Evolutionary conservation across 2,113 vertebrate species (phyloP).

Genomic region (Atractosteus spatula): DNA sequence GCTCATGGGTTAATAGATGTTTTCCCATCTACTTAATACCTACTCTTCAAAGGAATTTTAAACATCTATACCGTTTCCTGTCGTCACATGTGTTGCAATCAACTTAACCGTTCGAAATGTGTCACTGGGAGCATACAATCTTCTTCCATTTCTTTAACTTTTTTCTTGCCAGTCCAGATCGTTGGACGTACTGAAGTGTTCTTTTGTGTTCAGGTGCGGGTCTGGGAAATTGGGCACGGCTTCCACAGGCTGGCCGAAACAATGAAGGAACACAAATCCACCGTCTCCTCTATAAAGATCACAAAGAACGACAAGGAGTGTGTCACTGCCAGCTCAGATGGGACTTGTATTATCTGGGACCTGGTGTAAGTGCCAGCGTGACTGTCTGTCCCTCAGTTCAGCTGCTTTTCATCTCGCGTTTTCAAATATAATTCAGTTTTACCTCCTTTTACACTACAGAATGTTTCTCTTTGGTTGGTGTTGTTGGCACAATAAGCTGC

Average conservation of each 20-base stretch:
- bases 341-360: constrained; percentile 87
- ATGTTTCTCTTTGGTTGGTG: no score
- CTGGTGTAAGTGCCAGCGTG: constrained; percentile 67
- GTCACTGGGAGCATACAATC: no score
- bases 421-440: background rate
- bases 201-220: constrained; percentile 58
- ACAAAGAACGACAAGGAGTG: constrained; percentile 75
- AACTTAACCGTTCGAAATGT: no score
- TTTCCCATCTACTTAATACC: no score
- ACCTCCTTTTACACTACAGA: background rate
- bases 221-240: constrained; percentile 69
- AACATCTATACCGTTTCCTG: no score
- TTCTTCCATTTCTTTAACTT: no score
- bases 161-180: no score
- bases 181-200: no score
- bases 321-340: constrained; percentile 75
- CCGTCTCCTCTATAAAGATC: constrained; percentile 72
- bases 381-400: background rate
- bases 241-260: constrained; percentile 58
- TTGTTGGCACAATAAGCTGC: no score
- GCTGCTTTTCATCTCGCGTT: background rate
- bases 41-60: no score
- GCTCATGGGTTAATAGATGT: no score
- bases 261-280: constrained; percentile 75
- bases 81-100: no score